These are phyloP conservation scores for Asbolus verrucosus DNA, from an alignment of 1,140 invertebrate genomes.

Conservation along the genomic window DNA sequence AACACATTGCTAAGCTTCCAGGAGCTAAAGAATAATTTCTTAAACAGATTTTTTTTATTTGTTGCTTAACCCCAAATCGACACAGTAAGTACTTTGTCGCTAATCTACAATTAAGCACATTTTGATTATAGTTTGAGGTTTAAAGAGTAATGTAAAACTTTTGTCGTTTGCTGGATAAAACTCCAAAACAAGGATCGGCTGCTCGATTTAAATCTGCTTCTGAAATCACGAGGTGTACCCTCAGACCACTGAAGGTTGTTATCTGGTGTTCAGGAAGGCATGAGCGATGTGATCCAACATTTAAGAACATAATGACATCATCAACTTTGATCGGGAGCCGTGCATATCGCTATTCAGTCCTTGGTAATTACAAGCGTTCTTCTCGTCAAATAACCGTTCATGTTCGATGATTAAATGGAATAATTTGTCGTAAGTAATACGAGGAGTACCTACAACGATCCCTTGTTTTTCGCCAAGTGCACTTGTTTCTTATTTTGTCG, in stretches of 20 bases:
- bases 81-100: no score
- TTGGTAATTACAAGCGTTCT: slow-evolving; percentile 23
- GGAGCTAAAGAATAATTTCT: no score
- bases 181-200: not conserved
- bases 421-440: slow-evolving; percentile 10
- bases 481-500: slow-evolving; percentile 4
- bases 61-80: no score
- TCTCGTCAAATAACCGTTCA: slow-evolving; percentile 39
- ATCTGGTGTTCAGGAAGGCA: slow-evolving; percentile 45
- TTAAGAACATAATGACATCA: slow-evolving; percentile 48
- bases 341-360: slow-evolving; percentile 37
- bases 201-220: not conserved
- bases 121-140: no score
- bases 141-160: no score
- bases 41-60: no score
- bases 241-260: slow-evolving; percentile 6
- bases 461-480: slow-evolving; percentile 14
- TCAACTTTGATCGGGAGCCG: slow-evolving; percentile 48
- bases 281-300: slow-evolving; percentile 41
- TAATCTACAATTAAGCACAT: no score
- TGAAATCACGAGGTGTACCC: slow-evolving; percentile 34
- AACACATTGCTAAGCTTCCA: no score
- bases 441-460: not conserved
- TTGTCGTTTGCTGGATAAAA: no score
- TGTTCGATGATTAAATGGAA: slow-evolving; percentile 17